Base-by-base conservation (phyloP, 2,797 vertebrate species). In the Naso thynnoides region DNA sequence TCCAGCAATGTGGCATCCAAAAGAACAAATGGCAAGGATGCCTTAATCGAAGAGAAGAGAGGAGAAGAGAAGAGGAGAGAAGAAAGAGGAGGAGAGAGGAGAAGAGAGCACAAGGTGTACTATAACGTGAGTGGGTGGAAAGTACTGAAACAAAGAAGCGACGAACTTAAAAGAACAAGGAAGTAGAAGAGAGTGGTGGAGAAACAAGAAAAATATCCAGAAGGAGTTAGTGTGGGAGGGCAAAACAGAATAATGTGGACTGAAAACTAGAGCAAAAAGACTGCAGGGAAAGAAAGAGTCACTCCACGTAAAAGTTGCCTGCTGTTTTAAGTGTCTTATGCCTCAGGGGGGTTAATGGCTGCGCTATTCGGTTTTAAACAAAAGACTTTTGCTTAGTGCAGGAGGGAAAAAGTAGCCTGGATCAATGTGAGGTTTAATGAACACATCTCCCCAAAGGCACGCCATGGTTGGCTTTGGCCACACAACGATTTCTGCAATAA, bases 341-440 rank as follows among this genome's bases (percentile, higher is more conserved):
- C 71, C 84, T 72, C 29, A 2, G 82, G 86, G 65, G 67, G 71
- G 74, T 70, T 85, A 79, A 84, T 57, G 72, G 78, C 75, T 73
- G 63, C 6, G 1, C 68, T 62, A 67, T 70, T 86, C n/a, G 19
- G 65, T 69, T 74, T 83, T 70, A 83, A 84, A 88, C 71, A 86
- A 77, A 86, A 73, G 45, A 70, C 55, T 83, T 88, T 85, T 82
- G 73, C 79, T 76, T 38, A 65, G 63, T 45, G 10, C 81, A 73
- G 56, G 56, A 73, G 71, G 52, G 38, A 53, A 76, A 78, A 86
- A 81, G 5, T 65, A 80, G 84, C 39, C 54, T 56, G 69, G 85
- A 92, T 92, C 90, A 88, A 90, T 91, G 77, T 42, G 47, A 80
- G 53, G 70, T 64, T 84, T 87, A 92, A 90, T 92, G 91, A 92